Evolutionary conservation across 2,888 invertebrate species (phyloP), one percentile per base, ranked within the genome.

Genomic region (Trachelus stipa): DNA sequence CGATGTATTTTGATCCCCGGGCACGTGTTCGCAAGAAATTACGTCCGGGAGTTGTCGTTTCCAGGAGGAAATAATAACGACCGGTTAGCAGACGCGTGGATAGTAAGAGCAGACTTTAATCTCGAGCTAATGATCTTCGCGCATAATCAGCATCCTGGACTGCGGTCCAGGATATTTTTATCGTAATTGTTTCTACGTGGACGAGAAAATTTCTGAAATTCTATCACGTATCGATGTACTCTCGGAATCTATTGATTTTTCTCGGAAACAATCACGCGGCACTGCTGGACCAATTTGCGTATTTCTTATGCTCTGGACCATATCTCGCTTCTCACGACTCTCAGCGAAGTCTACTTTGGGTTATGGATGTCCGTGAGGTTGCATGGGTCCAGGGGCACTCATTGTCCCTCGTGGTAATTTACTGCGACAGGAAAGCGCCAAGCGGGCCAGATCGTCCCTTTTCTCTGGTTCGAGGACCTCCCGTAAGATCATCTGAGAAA

Each of bases 111-210:
- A 9, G 12, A 34, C 31, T 71, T 71, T 31, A 71, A 71, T 33
- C 34, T 71, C 71, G n/a, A 71, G 71, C 71, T 71, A 71, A 71
- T 71, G 71, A 71, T 71, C 71, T 34, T 71, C 31, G 71, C 31
- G 71, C 34, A 71, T 71, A 71, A 71, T 71, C 71, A 71, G 71
- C 71, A 33, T 34, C 71, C 34, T 15, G 56, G 15, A 56, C 31
- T 71, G 31, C 71, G 71, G 33, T 71, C 6, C 33, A 33, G 71
- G 33, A 71, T 71, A 56, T 6, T 56, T 56, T 56, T 56, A 56
- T 23, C 23, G 56, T 9, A 23, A 56, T 23, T 1, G 9, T 23
- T 56, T 56, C 6, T 9, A 6, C 40, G 23, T 4, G 15, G 0
- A 40, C 40, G 40, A 40, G 40, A 40, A 23, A 9, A 56, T 56